Percentiles rank a stretch among this genome's conserved stretches.
Evolutionary conservation across 2,888 invertebrate species (phyloP).

Genomic region (Acanthopleura granulata): DNA sequence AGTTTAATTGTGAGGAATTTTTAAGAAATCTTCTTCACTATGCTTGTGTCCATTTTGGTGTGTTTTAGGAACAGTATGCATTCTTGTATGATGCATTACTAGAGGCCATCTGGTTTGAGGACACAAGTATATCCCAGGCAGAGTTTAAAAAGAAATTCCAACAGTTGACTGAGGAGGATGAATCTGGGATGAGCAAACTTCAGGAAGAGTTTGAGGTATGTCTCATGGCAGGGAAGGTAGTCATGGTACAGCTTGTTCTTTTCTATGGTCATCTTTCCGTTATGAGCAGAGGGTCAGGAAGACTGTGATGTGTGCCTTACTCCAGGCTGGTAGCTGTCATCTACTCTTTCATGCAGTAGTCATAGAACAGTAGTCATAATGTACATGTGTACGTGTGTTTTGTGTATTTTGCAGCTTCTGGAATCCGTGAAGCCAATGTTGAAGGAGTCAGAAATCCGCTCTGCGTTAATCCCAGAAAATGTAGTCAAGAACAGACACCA

Average conservation of each 20-base stretch:
- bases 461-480: conserved; percentile 5
- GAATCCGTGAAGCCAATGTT: conserved; percentile 13
- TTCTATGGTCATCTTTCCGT: too few species aligned
- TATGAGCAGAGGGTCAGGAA: too few species aligned
- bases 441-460: not conserved
- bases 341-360: too few species aligned
- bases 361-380: too few species aligned
- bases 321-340: too few species aligned
- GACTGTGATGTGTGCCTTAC: too few species aligned
- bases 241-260: too few species aligned
- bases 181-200: not conserved
- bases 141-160: not conserved
- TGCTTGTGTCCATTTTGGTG: too few species aligned
- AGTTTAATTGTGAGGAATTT: too few species aligned
- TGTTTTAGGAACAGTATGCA: conserved; percentile 15
- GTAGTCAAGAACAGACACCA: not conserved
- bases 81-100: conserved; percentile 18
- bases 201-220: conserved; percentile 18
- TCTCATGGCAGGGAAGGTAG: not conserved
- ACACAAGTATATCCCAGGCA: not conserved
- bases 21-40: too few species aligned
- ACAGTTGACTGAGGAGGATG: not conserved
- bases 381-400: too few species aligned
- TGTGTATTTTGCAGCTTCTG: not conserved
- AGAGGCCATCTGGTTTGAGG: conserved; percentile 12